phyloP scores from a whole-genome alignment of 1,140 invertebrate species.

The Frieseomelitta varia region DNA sequence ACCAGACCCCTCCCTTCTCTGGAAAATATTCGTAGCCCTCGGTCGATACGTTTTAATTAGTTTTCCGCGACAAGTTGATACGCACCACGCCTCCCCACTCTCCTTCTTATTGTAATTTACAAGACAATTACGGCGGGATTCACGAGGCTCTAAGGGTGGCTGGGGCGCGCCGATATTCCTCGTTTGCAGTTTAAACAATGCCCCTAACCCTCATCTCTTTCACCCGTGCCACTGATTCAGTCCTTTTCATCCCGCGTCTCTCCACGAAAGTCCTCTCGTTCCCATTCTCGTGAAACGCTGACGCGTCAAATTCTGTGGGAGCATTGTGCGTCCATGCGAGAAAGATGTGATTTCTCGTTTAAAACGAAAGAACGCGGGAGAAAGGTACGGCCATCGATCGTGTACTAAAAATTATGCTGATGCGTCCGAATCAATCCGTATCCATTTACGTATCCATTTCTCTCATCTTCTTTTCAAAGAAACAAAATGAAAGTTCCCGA shows the following conservation, averaged over 20 bases:
- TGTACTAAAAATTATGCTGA: conserved; percentile 18
- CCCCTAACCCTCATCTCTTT: conserved; percentile 40
- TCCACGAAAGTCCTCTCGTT: conserved; percentile 20
- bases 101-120: conserved; percentile 25
- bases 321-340: conserved; percentile 39
- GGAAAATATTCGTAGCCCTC: neutral
- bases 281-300: conserved; percentile 30
- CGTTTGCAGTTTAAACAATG: conserved; percentile 55
- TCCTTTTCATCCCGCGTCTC: conserved; percentile 27
- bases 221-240: conserved; percentile 9
- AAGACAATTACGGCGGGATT: conserved; percentile 21
- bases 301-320: conserved; percentile 34
- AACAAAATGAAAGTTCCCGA: neutral
- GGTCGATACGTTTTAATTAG: conserved; percentile 22
- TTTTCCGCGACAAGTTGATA: conserved; percentile 11
- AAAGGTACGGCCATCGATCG: neutral
- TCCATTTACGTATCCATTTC: neutral
- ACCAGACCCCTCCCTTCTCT: no score
- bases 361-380: neutral
- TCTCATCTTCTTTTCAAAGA: no score
- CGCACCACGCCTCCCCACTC: neutral
- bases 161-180: conserved; percentile 44
- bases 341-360: conserved; percentile 40
- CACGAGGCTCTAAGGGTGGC: neutral
- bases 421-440: neutral